Evolutionary conservation across 2,888 invertebrate genomes (phyloP).

Genomic region (Ariolimax columbianus): DNA sequence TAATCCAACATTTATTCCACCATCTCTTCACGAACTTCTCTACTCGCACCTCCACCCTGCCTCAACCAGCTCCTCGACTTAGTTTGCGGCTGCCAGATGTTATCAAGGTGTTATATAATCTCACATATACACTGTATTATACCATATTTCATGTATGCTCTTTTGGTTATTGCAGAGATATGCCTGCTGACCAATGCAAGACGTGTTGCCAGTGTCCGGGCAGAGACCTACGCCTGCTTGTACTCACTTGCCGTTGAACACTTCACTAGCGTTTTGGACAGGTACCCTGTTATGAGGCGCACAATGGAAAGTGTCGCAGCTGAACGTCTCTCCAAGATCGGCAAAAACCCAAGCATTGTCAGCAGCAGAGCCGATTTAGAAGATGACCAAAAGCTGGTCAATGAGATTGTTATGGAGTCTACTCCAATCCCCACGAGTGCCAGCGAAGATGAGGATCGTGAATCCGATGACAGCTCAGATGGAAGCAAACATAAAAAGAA

Average conservation of each 20-base stretch:
- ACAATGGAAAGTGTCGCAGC: conserved; percentile 99
- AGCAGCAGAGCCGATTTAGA: conserved; percentile 77
- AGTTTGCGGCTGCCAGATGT: too few species aligned
- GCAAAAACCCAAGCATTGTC: conserved; percentile 89
- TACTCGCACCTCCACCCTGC: too few species aligned
- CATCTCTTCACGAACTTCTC: too few species aligned
- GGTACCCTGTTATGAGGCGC: conserved; percentile 98
- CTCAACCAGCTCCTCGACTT: too few species aligned
- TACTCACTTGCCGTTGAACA: conserved; percentile 98
- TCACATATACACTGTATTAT: neutral
- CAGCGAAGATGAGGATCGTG: conserved; percentile 73
- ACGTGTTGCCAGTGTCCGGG: conserved; percentile 96
- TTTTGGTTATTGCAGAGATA: conserved; percentile 84
- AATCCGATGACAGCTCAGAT: conserved; percentile 73
- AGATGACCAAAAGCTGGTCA: conserved; percentile 77
- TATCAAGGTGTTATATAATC: too few species aligned
- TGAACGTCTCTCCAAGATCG: conserved; percentile 97
- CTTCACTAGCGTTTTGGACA: conserved; percentile 96
- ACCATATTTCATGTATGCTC: neutral
- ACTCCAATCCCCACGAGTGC: conserved; percentile 75
- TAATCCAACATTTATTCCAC: too few species aligned
- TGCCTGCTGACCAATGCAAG: conserved; percentile 97
- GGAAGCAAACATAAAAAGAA: conserved; percentile 71
- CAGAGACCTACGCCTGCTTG: conserved; percentile 98
- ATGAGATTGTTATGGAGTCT: conserved; percentile 76